Evolutionary conservation across 2,113 vertebrate genomes (phyloP).

Genomic region (Bothrops jararaca): DNA sequence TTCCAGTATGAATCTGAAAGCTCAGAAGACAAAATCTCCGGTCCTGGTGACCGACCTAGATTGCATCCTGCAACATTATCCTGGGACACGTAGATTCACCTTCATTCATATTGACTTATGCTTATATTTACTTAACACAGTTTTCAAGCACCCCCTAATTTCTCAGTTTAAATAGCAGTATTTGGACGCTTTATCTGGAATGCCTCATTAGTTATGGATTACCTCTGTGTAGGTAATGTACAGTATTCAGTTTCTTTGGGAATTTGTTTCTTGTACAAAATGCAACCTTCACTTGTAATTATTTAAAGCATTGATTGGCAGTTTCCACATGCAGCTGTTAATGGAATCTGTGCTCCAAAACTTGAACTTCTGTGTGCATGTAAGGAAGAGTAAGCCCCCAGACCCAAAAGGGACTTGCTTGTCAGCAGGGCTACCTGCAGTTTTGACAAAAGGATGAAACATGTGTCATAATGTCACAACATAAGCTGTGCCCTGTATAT

Average conservation of each 20-base stretch:
- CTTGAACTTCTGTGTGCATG: neutral
- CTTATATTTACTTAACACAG: neutral
- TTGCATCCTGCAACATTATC: neutral
- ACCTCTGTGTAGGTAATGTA: neutral
- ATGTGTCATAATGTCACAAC: neutral
- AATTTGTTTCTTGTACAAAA: neutral
- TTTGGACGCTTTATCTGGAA: neutral
- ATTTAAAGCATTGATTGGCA: neutral
- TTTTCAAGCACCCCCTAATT: neutral
- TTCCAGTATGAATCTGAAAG: neutral
- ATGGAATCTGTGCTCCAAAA: neutral
- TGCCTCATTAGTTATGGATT: neutral
- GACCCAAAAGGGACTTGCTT: neutral
- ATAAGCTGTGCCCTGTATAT: neutral
- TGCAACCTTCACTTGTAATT: neutral
- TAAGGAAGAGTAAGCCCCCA: neutral
- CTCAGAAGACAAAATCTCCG: neutral
- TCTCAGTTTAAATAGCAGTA: neutral
- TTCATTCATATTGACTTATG: neutral
- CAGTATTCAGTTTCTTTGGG: neutral
- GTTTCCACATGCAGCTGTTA: neutral
- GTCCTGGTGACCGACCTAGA: neutral
- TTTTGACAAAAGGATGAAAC: neutral
- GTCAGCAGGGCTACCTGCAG: neutral
- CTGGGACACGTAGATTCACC: neutral